Percentiles rank a stretch among this genome's conserved stretches.
phyloP scores from a whole-genome alignment of 2,113 vertebrate genomes.

The Serilophus lunatus region DNA sequence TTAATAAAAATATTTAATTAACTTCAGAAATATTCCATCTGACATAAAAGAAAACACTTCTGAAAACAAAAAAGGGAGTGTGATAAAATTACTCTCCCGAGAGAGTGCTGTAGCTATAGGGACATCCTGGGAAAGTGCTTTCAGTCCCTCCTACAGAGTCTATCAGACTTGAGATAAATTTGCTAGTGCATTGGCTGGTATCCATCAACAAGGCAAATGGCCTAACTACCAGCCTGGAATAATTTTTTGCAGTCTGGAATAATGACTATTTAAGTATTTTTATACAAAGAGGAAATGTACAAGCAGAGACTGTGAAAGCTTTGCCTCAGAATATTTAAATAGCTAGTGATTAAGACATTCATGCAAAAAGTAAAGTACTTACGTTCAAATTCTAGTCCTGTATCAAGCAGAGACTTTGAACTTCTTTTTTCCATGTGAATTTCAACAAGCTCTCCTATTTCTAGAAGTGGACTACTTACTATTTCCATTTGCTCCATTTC shows the following conservation, averaged over 20 bases:
- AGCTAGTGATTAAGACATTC: neutral
- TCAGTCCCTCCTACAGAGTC: neutral
- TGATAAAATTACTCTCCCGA: neutral
- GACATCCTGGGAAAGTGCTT: neutral
- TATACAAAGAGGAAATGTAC: neutral
- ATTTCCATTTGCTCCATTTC: neutral
- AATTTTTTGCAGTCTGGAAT: neutral
- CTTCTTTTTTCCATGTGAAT: neutral
- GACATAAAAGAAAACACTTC: neutral
- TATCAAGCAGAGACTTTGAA: neutral
- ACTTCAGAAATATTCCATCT: neutral
- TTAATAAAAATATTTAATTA: neutral
- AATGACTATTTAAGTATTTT: constrained; percentile 11
- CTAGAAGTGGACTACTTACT: neutral
- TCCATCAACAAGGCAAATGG: neutral
- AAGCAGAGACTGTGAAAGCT: neutral
- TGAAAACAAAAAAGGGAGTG: neutral
- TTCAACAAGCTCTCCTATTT: neutral
- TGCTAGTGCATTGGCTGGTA: neutral
- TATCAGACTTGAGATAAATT: neutral
- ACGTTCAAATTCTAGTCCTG: neutral
- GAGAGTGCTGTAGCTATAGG: neutral
- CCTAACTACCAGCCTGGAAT: neutral
- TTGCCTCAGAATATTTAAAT: neutral
- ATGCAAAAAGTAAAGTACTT: neutral